Base-by-base conservation (phyloP, 2,888 invertebrate species). In the Drosophila anceps region DNA sequence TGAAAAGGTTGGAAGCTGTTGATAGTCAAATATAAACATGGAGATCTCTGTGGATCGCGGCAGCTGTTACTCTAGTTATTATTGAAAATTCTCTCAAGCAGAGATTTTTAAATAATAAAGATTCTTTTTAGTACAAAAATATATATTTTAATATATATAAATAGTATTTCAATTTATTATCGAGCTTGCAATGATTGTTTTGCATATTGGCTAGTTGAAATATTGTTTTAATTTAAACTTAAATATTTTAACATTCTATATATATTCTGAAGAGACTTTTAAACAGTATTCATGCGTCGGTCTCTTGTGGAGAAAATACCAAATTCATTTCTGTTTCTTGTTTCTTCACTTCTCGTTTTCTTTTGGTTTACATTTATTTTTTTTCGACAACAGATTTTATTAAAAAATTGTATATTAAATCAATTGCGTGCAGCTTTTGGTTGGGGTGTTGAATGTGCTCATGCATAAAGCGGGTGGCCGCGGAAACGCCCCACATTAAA, bases 331-430 rank as follows among this genome's bases (percentile, higher is more conserved):
- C 44, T 60, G 48, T 64, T 35, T 31, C 41, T 54, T 41, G 39
- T 67, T 67, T 68, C 62, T 43, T 65, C 27, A n/a, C 39, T 39
- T 41, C 55, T 46, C 66, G 44, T 80, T 70, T 74, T 61, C 51
- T 55, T 71, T 70, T 61, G 43, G 66, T 31, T 68, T 59, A 64
- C 63, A 55, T 69, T 69, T 61, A 20, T 31, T 57, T 54, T 77
- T 82, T 82, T 77, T 75, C 51, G 73, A 63, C 74, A 80, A 64
- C 67, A 83, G 84, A 82, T 84, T 86, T 86, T 84, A 85, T 82
- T 85, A 85, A 86, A 85, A 84, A 85, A 82, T 81, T 84, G 69
- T 76, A 82, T 85, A 86, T 85, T 85, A 85, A 85, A 85, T 85
- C 84, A 85, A 85, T 86, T 85, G 84, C 84, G 75, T 84, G 79